Percentiles rank a stretch among this genome's conserved stretches.
Conservation (phyloP, 2,113 vertebrate genomes). For the Mormoops blainvillei region DNA sequence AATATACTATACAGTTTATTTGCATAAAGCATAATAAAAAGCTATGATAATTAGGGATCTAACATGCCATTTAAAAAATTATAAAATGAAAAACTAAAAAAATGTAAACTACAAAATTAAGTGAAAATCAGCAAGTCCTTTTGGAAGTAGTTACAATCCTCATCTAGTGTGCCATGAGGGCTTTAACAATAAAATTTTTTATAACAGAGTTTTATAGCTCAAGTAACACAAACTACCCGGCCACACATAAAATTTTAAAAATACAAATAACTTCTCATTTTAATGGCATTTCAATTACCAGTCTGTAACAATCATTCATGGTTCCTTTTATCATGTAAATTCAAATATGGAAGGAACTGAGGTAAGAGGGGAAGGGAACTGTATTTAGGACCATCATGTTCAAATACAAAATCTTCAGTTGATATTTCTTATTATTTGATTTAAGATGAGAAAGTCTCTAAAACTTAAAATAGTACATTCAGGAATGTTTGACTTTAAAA, state of each 20-base stretch:
- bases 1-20: neutral
- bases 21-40: neutral
- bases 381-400: neutral
- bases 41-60: neutral
- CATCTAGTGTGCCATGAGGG: neutral
- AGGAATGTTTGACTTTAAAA: neutral
- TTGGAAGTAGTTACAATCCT: neutral
- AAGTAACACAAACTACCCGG: neutral
- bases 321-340: neutral
- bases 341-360: neutral
- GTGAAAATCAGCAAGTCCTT: neutral
- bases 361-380: neutral
- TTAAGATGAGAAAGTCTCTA: constrained; percentile 18
- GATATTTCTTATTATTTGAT: neutral
- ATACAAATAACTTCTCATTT: neutral
- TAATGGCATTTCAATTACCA: neutral
- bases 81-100: neutral
- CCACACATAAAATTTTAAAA: neutral
- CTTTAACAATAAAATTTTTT: neutral
- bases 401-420: neutral
- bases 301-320: neutral
- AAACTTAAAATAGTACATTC: neutral
- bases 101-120: neutral
- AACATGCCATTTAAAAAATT: neutral
- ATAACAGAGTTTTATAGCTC: neutral